Evolutionary conservation across 2,888 invertebrate species (phyloP).

Genomic region (Chrysolina americana): DNA sequence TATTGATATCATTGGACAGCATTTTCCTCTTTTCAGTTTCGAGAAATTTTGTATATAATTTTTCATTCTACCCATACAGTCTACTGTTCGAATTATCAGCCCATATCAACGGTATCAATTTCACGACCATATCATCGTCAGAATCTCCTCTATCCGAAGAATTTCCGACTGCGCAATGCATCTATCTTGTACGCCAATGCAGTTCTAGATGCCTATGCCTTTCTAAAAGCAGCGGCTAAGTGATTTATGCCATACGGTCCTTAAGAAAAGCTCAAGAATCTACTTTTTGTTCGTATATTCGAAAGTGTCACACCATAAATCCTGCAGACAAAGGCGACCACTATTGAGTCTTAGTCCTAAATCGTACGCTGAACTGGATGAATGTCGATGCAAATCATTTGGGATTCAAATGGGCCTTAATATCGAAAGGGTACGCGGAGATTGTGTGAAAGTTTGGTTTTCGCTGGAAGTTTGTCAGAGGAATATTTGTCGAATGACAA

Average conservation of each 20-base stretch:
- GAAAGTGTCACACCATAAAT: slow-evolving; percentile 70
- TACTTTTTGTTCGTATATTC: slow-evolving; percentile 68
- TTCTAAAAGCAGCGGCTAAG: slow-evolving; percentile 60
- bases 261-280: slow-evolving; percentile 69
- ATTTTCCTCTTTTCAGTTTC: too few relatives aligned
- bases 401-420: slow-evolving; percentile 41
- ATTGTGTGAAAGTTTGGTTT: slow-evolving; percentile 8
- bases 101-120: too few relatives aligned
- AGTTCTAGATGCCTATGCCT: slow-evolving; percentile 52
- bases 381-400: slow-evolving; percentile 48
- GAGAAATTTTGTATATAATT: too few relatives aligned
- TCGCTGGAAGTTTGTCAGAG: neutral
- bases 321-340: slow-evolving; percentile 64
- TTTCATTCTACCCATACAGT: too few relatives aligned
- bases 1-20: too few relatives aligned
- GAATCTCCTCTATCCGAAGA: too few relatives aligned
- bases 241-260: slow-evolving; percentile 69
- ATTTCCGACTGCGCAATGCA: too few relatives aligned
- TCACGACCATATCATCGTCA: too few relatives aligned
- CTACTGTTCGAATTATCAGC: too few relatives aligned
- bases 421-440: slow-evolving; percentile 20
- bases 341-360: slow-evolving; percentile 59
- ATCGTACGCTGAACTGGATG: slow-evolving; percentile 43
- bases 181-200: slow-evolving; percentile 30
- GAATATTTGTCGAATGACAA: too few relatives aligned